phyloP scores from a whole-genome alignment of 2,888 invertebrate species.

The Ernsta delagoae region DNA sequence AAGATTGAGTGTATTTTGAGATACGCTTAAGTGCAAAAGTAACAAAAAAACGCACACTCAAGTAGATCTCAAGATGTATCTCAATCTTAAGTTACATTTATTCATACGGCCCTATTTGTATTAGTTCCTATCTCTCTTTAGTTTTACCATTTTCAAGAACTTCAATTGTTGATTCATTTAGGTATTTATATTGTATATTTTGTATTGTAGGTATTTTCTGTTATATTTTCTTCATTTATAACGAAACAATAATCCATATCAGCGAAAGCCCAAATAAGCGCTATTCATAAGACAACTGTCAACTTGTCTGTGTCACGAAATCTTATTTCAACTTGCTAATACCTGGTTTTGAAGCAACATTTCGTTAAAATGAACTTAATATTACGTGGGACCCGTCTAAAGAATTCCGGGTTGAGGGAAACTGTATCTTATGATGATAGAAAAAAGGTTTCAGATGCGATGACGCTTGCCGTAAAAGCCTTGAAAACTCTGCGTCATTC shows the following conservation, averaged over 20 bases:
- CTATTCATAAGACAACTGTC: constrained; percentile 29
- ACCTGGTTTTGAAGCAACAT: constrained; percentile 31
- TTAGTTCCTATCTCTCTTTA: too few relatives aligned
- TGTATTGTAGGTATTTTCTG: too few relatives aligned
- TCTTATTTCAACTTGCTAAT: constrained; percentile 33
- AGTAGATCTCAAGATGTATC: too few relatives aligned
- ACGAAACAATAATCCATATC: constrained; percentile 4
- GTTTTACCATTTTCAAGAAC: too few relatives aligned
- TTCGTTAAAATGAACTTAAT: constrained; percentile 34
- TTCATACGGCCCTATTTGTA: too few relatives aligned
- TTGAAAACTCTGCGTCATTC: constrained; percentile 7
- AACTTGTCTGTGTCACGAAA: constrained; percentile 28
- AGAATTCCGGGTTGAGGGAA: not conserved
- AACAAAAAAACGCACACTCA: too few relatives aligned
- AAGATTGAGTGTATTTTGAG: too few relatives aligned
- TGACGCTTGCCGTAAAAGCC: constrained; percentile 5
- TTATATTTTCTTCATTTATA: not conserved
- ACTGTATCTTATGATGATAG: constrained; percentile 11
- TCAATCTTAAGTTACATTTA: too few relatives aligned
- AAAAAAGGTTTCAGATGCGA: not conserved
- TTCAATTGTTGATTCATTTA: too few relatives aligned
- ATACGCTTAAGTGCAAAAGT: too few relatives aligned
- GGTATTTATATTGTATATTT: too few relatives aligned
- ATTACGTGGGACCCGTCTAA: constrained; percentile 9
- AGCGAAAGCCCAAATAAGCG: constrained; percentile 9